A percentile compares a stretch with the other conserved stretches of the same genome.
Conservation (phyloP, 2,113 vertebrate genomes). For the Rhodinocichla rosea region DNA sequence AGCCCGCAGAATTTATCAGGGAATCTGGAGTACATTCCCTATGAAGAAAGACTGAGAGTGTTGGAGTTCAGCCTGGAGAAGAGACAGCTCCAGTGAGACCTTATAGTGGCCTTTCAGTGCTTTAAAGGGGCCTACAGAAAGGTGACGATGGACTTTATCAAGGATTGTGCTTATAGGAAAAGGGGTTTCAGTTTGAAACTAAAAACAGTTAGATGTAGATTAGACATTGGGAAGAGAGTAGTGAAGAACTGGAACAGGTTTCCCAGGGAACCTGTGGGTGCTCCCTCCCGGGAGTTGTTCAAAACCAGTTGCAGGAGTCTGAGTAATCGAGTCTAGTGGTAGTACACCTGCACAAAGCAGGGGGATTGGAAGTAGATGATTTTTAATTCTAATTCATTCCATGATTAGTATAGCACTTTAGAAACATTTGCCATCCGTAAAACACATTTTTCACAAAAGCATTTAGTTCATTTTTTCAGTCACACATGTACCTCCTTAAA, state of each 20-base stretch:
- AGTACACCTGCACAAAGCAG: neutral
- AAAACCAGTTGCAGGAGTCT: neutral
- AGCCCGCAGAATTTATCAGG: neutral
- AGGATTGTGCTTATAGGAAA: neutral
- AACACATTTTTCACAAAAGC: neutral
- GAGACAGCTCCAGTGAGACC: neutral
- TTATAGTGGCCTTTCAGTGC: neutral
- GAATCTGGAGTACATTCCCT: neutral
- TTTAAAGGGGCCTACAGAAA: neutral
- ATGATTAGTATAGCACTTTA: neutral
- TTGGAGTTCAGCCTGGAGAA: neutral
- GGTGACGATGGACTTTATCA: no score
- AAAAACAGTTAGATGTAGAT: neutral
- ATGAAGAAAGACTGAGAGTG: neutral
- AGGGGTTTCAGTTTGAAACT: neutral
- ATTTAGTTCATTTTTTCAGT: neutral
- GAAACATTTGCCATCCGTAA: neutral
- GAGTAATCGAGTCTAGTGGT: neutral
- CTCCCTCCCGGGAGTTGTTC: neutral
- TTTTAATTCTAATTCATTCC: neutral
- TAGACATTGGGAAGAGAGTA: neutral
- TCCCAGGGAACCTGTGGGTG: neutral
- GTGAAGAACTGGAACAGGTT: neutral
- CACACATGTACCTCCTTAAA: neutral
- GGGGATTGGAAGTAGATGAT: neutral